Base-by-base conservation (phyloP, 2,113 vertebrate genomes). In the Lasiurus cinereus region DNA sequence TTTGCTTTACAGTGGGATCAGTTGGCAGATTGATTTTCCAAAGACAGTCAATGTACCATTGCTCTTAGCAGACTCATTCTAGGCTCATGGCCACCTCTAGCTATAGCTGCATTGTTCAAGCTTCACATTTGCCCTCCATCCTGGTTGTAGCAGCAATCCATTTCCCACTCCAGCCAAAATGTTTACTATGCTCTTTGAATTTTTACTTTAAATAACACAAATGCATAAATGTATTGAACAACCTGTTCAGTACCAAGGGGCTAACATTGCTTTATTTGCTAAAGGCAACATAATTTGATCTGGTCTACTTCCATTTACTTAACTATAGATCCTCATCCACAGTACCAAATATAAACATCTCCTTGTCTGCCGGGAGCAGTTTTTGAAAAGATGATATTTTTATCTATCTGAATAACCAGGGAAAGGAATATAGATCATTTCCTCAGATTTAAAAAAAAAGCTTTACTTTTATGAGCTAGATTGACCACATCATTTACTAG, bases 321-420 rank as follows among this genome's bases (percentile, higher is more conserved):
- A 96, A 72, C 85, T 84, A 95, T 94, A 95, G 59, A 83, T 31
- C n/a, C 27, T 85, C 14, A 59, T 87, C 33, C 78, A 74, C 14
- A 93, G 84, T 83, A 39, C 13, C 83, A 90, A 96, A 62, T 62
- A 62, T 62, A 82, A 82, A 82, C 36, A 43, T 82, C 54, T 29
- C 15, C 79, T 76, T 82, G 79, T 64, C 56, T 46, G 56, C 56
- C 64, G 48, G 86, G 91, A 88, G 80, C 6, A 80, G n/a, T 66
- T 96, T 96, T 76, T 62, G 22, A 90, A 96, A 94, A 94, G 96
- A 93, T 39, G 54, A 50, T 91, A 83, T 93, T 97, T 96, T 95
- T 94, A 96, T 95, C 77, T 96, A 78, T 90, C 56, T 72, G 36
- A 96, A 94, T 90, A 95, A 79, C 29, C 21, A 90, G 31, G 39